Percentiles rank a stretch among this genome's conserved stretches.
phyloP scores from a whole-genome alignment of 2,797 vertebrate species.

The Helarctos malayanus region DNA sequence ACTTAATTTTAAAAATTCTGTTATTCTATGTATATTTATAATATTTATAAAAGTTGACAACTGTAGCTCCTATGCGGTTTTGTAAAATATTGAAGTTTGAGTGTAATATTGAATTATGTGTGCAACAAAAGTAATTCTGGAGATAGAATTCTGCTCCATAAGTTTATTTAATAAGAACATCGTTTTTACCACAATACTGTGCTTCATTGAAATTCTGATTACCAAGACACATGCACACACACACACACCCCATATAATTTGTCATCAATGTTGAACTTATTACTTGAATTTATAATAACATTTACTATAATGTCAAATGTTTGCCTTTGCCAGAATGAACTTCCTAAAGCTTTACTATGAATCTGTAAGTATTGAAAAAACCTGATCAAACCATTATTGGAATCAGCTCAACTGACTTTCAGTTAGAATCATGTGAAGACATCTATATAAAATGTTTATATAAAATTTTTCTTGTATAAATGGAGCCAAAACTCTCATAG shows the following conservation, averaged over 20 bases:
- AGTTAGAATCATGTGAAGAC: not conserved
- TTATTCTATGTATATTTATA: not conserved
- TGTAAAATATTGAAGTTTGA: not conserved
- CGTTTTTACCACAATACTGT: not conserved
- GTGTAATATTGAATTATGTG: not conserved
- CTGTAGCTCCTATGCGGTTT: not conserved
- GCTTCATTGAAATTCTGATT: not conserved
- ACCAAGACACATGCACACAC: not conserved
- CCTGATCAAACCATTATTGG: not conserved
- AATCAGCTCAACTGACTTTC: constrained; percentile 4
- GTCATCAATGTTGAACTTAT: constrained; percentile 3
- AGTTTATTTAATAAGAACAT: constrained; percentile 10
- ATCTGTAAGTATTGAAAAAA: not conserved
- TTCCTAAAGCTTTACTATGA: not conserved
- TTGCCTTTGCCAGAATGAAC: constrained; percentile 7
- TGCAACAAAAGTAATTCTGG: constrained; percentile 3
- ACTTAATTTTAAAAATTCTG: not conserved
- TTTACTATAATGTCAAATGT: not conserved
- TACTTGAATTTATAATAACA: constrained; percentile 31
- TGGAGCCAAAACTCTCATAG: not conserved
- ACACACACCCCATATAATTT: not conserved
- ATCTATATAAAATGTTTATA: not conserved
- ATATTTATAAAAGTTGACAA: constrained; percentile 31
- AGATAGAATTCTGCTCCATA: not conserved
- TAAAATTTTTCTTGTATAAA: not conserved